Evolutionary conservation across 2,113 vertebrate genomes (phyloP).

Genomic region (Halcyon senegalensis): DNA sequence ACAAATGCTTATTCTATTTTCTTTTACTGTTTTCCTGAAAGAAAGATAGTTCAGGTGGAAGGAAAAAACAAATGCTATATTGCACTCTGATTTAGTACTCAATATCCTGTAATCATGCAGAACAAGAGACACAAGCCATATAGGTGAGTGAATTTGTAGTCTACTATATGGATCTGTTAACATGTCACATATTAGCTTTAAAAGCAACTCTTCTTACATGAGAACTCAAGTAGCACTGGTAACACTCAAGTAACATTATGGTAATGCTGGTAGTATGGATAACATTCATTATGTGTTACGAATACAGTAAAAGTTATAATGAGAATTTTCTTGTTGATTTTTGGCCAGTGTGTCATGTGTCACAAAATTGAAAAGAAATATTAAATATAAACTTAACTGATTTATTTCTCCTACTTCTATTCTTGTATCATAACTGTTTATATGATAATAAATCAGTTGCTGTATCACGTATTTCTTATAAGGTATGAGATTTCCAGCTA

Average conservation of each 20-base stretch:
- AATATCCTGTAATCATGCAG: neutral
- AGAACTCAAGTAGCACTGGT: neutral
- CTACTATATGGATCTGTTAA: neutral
- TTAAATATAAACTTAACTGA: neutral
- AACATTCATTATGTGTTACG: neutral
- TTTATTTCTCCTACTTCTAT: neutral
- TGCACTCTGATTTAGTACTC: neutral
- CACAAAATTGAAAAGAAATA: neutral
- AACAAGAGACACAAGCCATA: neutral
- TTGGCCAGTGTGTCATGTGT: neutral
- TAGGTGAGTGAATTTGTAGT: neutral
- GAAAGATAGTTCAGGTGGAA: neutral
- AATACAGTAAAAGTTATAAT: neutral
- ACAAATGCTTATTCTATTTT: neutral
- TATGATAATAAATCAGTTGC: neutral
- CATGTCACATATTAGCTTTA: neutral
- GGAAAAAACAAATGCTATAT: neutral
- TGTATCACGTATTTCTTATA: rapidly evolving
- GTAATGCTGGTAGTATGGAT: neutral
- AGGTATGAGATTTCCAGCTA: neutral
- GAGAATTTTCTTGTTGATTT: neutral
- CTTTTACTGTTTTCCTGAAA: neutral
- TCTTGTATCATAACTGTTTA: neutral
- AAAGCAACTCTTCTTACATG: neutral
- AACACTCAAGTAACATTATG: neutral